Evolutionary conservation across 1,140 invertebrate species (phyloP), one percentile per base, ranked within the genome.

Genomic region (Frieseomelitta varia): DNA sequence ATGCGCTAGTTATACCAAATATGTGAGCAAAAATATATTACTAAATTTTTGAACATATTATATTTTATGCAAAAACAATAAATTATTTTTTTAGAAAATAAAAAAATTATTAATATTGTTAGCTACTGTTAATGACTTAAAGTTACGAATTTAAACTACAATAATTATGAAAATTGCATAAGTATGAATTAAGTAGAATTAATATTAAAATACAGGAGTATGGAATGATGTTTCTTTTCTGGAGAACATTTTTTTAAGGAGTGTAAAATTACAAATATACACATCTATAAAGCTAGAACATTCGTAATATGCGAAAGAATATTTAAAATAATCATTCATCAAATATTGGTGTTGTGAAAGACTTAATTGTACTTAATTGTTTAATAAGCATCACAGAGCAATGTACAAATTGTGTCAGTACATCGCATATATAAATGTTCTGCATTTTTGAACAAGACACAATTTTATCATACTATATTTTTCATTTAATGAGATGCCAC

Each of bases 291-390:
- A 71, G 17, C 53, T 8, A 51, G 47, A 63, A 79, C 30, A 58
- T 67, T 65, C 21, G 11, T 68, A 76, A 67, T 76, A 76, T 76
- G 74, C 34, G 72, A 58, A 27, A 80, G 10, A 80, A 80, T 58
- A 72, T n/a, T 80, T 72, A 39, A 51, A 34, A 53, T 58, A 34
- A 78, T 79, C 21, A 79, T 47, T 67, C 24, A 75, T 19, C 58
- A 39, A 39, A 53, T 47, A 56, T 47, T 73, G 39, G 77, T 30
- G 53, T 58, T 67, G 63, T 83, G 74, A 84, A 84, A 84, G 51
- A 80, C 58, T 80, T 73, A 55, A 84, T 84, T 84, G 56, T 72
- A 84, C 78, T 80, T 79, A 72, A 72, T 78, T 84, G 55, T 34
- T 51, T 80, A 84, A 80, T 73, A 79, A 79, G 51, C 77, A 80